Conservation (phyloP, 2,113 vertebrate species). For the Propithecus coquereli region DNA sequence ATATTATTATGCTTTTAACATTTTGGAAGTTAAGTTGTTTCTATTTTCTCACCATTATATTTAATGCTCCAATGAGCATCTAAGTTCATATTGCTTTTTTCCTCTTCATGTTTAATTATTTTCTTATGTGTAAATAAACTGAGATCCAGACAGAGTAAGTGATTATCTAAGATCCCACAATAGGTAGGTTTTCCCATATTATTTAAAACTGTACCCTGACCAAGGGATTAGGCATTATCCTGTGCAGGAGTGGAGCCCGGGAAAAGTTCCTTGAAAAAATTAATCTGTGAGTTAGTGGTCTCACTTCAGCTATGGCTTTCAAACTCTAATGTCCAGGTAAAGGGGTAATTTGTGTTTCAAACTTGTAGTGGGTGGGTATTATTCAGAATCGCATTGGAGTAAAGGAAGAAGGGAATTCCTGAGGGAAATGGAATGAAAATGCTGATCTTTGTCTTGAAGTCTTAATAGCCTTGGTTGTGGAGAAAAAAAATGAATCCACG, state of each 20-base stretch:
- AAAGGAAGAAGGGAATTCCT: not conserved
- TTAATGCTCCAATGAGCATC: not conserved
- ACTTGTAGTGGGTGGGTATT: not conserved
- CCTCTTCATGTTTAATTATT: not conserved
- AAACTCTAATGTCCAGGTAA: not conserved
- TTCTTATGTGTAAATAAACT: not conserved
- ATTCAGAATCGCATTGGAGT: not conserved
- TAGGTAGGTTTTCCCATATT: not conserved
- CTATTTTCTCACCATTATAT: not conserved
- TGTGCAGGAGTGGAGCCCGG: not conserved
- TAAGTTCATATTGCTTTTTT: not conserved
- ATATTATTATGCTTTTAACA: not conserved
- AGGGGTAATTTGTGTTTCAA: not conserved
- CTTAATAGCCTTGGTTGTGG: not conserved
- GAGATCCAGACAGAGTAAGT: not conserved
- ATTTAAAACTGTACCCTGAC: not conserved
- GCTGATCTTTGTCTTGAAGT: not conserved
- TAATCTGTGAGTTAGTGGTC: not conserved
- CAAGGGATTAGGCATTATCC: not conserved
- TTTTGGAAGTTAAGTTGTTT: not conserved
- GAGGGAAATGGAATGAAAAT: not conserved
- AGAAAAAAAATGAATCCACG: constrained; percentile 25
- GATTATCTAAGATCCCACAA: not conserved
- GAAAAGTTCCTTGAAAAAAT: not conserved
- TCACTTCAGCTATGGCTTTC: not conserved